Base-by-base conservation (phyloP, 2,888 invertebrate species). In the Zeuzera pyrina region DNA sequence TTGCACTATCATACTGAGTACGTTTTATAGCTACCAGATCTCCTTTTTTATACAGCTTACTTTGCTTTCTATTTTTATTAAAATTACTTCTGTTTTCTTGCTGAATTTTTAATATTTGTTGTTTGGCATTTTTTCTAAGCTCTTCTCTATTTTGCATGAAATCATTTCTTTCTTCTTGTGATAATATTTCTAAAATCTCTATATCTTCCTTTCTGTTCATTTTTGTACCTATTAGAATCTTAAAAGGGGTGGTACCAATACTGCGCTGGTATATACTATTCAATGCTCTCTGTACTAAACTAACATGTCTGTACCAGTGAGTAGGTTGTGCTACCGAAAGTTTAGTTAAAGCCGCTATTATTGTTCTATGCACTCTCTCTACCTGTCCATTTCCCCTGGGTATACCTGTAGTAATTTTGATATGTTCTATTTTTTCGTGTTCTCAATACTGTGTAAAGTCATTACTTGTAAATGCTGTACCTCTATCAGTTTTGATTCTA, bases 371-470 rank as follows among this genome's bases (percentile, higher is more conserved):
- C 1, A 57, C 39, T 14, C 58, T 33, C 29, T 61, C 55, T 2
- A 52, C 53, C 33, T 63, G 59, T 1, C 60, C 59, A 34, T 63
- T 63, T 13, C 53, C 49, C 27, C 57, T 34, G 8, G 62, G 57
- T 3, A 64, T 36, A 2, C 63, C 45, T 3, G 45, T 45, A 1
- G 45, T 41, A 12, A 42, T 42, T 0, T 16, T 52, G 46, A 41
- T 51, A 69, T 60, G 58, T 23, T 52, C 33, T 11, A 71, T 65
- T 0, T 40, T 39, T 33, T 69, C 57, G 1, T 45, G 45, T 10
- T 45, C 16, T 38, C 66, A 64, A 36, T 63, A 69, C 0, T 52
- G 36, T 35, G 43, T 13, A 29, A 68, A 68, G 2, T 48, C 51
- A 5, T 42, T 31, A 0, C 62, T 49, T 1, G 54, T 59, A 34